Evolutionary conservation across 1,140 invertebrate genomes (phyloP).

Genomic region (Chlorops oryzae): DNA sequence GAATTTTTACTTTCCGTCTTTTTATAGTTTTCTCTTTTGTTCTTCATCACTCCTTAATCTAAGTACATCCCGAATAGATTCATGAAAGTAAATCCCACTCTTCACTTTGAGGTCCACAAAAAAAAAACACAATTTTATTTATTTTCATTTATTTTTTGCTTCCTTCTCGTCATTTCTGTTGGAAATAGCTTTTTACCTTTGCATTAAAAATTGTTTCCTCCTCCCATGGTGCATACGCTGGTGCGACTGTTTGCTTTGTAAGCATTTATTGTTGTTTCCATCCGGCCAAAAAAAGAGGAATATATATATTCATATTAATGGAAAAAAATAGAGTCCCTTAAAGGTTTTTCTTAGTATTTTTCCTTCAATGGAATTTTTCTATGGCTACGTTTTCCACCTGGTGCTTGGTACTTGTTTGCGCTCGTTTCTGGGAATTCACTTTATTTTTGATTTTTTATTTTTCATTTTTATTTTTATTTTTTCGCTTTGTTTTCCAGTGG

Average conservation of each 20-base stretch:
- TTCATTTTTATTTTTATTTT: neutral
- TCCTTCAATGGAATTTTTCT: neutral
- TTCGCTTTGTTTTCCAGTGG: neutral
- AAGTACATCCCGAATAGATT: neutral
- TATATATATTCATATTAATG: too few relatives aligned
- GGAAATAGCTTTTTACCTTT: neutral
- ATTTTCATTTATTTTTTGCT: neutral
- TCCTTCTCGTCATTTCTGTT: neutral
- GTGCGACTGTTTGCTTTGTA: neutral
- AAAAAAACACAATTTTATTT: neutral
- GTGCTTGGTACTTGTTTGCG: neutral
- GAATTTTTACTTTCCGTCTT: too few relatives aligned
- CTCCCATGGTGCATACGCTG: neutral
- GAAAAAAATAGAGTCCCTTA: too few relatives aligned
- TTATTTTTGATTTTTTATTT: neutral
- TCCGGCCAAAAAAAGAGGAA: too few relatives aligned
- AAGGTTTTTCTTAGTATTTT: too few relatives aligned
- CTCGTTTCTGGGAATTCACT: neutral
- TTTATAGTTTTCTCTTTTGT: conserved; percentile 1
- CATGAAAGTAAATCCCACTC: neutral
- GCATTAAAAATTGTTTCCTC: neutral
- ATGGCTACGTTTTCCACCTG: neutral
- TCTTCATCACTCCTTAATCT: conserved; percentile 2
- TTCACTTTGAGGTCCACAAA: neutral
- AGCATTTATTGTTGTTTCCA: neutral